Percentiles rank a stretch among this genome's conserved stretches.
These are phyloP conservation scores for Thryonomys swinderianus DNA, from an alignment of 2,113 vertebrate species.

Conservation along the genomic window DNA sequence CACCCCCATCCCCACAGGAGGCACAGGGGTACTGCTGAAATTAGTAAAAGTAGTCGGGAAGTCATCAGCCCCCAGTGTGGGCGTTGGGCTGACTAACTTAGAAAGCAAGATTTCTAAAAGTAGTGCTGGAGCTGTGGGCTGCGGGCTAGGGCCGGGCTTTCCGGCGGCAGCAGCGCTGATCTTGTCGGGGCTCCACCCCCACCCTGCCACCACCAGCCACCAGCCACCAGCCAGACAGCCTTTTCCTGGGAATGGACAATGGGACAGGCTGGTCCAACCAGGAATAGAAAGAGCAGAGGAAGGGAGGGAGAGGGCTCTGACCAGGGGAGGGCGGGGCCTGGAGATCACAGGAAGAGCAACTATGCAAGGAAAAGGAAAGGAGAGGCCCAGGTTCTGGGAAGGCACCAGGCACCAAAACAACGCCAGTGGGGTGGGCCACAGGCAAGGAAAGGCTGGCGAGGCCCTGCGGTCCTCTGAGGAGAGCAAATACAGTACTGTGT, in stretches of 20 bases:
- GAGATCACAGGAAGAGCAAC: constrained; percentile 73
- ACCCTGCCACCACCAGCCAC: not conserved
- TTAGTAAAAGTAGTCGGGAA: not conserved
- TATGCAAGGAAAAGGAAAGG: constrained; percentile 76
- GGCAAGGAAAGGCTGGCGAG: not conserved
- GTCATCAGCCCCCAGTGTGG: not conserved
- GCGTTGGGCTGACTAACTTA: constrained; percentile 23
- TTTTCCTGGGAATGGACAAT: constrained; percentile 76
- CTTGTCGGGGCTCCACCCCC: constrained; percentile 30
- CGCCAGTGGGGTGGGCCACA: not conserved
- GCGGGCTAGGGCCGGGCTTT: not conserved
- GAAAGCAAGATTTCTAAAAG: constrained; percentile 57
- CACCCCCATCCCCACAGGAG: not conserved
- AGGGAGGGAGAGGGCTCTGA: constrained; percentile 58
- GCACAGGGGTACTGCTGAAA: not conserved
- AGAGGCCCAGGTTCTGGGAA: constrained; percentile 77
- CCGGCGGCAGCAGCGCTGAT: not conserved
- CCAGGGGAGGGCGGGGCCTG: constrained; percentile 33
- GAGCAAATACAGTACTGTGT: not conserved
- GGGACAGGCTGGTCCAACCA: constrained; percentile 59
- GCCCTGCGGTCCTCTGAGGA: not conserved
- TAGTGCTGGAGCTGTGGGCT: not conserved
- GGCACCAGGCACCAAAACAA: constrained; percentile 42
- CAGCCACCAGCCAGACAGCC: constrained; percentile 43
- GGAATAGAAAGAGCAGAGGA: constrained; percentile 74